Base-by-base conservation (phyloP, 2,113 vertebrate genomes). In the Pristiophorus japonicus region DNA sequence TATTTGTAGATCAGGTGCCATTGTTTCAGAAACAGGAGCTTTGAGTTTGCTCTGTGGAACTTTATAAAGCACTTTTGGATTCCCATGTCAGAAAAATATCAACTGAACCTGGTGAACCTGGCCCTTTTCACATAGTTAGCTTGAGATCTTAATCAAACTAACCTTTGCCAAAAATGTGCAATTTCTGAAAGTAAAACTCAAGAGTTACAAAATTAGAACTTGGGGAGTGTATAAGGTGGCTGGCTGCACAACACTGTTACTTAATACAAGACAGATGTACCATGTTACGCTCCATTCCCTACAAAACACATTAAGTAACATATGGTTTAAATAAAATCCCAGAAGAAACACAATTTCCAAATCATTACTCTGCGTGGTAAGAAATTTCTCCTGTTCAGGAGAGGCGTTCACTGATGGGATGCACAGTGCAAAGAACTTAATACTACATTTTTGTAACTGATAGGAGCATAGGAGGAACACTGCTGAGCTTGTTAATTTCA, bases 201-300 rank as follows among this genome's bases (percentile, higher is more conserved):
- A 51, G 11, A 70, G 65, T 67, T 70, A 94, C 93, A 94, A 67
- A 94, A 94, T 73, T 94, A 94, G 93, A 94, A 73, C 42, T 45
- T 30, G 24, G 24, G 65, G 27, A 34, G 42, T 51, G 4, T 34
- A 70, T 94, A 45, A 51, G 66, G 63, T 94, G 63, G 65, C 14
- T 94, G 93, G 93, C 42, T 70, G 42, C 51, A 70, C 42, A 34
- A 70, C 11, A 51, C 24, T 47, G 27, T 59, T 90, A 90, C 24
- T 67, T 94, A 94, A 94, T 67, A 51, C 22, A 34, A 51, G 66
- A 70, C 93, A 94, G 93, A 94, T 94, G 93, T 94, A 59, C 20
- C 10, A 59, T 67, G 66, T 94, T 62, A 94, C 70, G 93, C 63
- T 70, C 93, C 42, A 73, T 73, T 94, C 42, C 65, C 22, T 70